Evolutionary conservation across 2,113 vertebrate genomes (phyloP).

Genomic region (Illadopsis cleaveri): DNA sequence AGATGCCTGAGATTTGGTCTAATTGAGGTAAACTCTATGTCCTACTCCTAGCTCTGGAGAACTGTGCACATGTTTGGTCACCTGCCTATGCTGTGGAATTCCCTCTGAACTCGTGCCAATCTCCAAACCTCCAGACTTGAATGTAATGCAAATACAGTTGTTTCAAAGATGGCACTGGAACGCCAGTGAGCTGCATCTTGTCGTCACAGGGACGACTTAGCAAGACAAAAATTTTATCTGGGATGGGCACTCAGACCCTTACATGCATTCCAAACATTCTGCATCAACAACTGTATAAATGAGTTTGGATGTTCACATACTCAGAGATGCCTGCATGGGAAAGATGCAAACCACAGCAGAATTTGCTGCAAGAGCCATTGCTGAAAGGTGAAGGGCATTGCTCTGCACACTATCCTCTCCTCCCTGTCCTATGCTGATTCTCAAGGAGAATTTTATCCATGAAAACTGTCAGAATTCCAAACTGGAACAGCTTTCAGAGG

Average conservation of each 20-base stretch:
- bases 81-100: background rate
- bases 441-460: conserved; percentile 38
- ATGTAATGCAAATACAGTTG: fast-evolving
- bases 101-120: background rate
- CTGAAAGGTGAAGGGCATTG: background rate
- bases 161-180: background rate
- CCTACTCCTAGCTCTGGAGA: background rate
- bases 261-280: background rate
- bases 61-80: background rate
- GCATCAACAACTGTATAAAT: background rate
- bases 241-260: background rate
- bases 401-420: background rate
- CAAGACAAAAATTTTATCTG: background rate
- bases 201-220: background rate
- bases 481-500: conserved; percentile 23
- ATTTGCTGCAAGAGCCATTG: background rate
- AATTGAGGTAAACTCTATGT: background rate
- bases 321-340: background rate
- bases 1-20: background rate
- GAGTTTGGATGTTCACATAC: background rate
- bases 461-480: conserved; percentile 44
- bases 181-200: fast-evolving
- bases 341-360: background rate
- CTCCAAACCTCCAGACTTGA: background rate
- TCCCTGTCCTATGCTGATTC: background rate